Evolutionary conservation across 2,113 vertebrate genomes (phyloP).

Genomic region (Vombatus ursinus): DNA sequence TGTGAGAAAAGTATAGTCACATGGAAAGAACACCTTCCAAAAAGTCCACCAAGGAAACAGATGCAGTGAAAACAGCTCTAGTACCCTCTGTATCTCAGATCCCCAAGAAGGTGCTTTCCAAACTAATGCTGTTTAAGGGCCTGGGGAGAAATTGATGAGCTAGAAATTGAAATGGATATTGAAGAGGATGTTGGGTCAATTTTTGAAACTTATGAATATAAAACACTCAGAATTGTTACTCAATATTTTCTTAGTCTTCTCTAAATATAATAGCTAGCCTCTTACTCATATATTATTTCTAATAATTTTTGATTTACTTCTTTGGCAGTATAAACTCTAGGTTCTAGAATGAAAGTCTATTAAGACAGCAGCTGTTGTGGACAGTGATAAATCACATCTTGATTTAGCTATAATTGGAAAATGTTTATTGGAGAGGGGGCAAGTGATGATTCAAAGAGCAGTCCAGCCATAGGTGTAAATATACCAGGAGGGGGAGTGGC

Average conservation of each 20-base stretch:
- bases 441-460: background rate
- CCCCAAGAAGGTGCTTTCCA: background rate
- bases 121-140: background rate
- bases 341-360: background rate
- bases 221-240: background rate
- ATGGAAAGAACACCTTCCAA: background rate
- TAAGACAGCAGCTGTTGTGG: background rate
- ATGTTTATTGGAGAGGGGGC: background rate
- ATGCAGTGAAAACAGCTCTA: background rate
- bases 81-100: background rate
- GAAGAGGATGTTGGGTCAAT: background rate
- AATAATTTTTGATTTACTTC: background rate
- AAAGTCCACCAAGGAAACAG: background rate
- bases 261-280: background rate
- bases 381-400: background rate
- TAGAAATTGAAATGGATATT: background rate
- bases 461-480: background rate
- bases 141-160: slow-evolving; percentile 18
- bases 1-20: background rate
- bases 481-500: background rate
- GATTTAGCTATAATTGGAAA: background rate
- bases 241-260: slow-evolving; percentile 7
- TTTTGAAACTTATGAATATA: background rate
- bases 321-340: slow-evolving; percentile 1
- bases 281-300: background rate